A percentile compares a stretch with the other conserved stretches of the same genome.
These are phyloP conservation scores for Odontomachus brunneus DNA, from an alignment of 1,140 invertebrate genomes.

Conservation along the genomic window DNA sequence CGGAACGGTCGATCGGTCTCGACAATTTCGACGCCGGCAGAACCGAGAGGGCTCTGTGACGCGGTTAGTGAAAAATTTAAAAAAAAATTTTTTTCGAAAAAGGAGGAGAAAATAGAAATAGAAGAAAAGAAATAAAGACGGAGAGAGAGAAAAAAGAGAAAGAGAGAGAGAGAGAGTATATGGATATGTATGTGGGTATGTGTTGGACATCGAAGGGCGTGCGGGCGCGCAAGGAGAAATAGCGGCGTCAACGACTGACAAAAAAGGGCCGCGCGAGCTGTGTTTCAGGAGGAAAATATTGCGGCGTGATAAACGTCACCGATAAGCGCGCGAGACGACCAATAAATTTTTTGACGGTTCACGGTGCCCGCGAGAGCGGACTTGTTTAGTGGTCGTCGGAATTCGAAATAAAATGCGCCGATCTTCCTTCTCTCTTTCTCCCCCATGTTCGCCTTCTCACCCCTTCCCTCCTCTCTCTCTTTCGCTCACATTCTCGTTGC, in stretches of 20 bases:
- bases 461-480: not conserved
- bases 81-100: constrained; percentile 45
- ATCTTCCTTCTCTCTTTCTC: not conserved
- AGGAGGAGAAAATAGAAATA: not conserved
- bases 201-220: not conserved
- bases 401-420: constrained; percentile 53
- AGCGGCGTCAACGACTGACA: constrained; percentile 45
- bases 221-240: constrained; percentile 42
- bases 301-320: constrained; percentile 58
- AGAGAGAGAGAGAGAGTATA: constrained; percentile 5
- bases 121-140: not conserved
- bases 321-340: constrained; percentile 56
- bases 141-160: not conserved
- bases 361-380: constrained; percentile 41
- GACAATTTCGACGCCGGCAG: constrained; percentile 79
- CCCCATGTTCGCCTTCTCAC: too few relatives aligned
- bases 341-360: constrained; percentile 61
- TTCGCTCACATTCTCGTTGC: not conserved
- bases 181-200: too few relatives aligned
- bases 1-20: constrained; percentile 81
- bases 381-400: constrained; percentile 55
- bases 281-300: constrained; percentile 57
- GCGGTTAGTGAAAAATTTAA: constrained; percentile 70
- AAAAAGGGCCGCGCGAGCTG: constrained; percentile 39
- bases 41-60: constrained; percentile 56